Base-by-base conservation (phyloP, 1,140 invertebrate species). In the Anthonomus grandis region DNA sequence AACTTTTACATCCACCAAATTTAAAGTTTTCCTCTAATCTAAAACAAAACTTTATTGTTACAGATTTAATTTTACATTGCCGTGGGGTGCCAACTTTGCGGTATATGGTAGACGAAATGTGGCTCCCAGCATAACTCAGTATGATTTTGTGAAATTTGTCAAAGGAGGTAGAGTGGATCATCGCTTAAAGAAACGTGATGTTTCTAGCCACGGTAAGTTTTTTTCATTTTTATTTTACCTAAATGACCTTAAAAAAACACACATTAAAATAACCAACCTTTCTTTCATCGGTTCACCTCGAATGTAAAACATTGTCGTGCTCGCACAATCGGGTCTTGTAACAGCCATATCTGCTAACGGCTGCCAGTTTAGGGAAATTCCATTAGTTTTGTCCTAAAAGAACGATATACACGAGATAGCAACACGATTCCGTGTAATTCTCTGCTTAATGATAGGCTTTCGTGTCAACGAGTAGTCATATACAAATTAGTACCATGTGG, bases 71-170 rank as follows among this genome's bases (percentile, higher is more conserved):
- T 86, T 96, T 65, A 91, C 90, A 8, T 75, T 96, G 61, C 90
- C 92, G 0, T 89, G 89, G 83, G 87, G 89, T 64, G 90, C 92
- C 10, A 93, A 95, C 74, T 89, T 97, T 68, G 94, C 93, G 22
- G 89, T 97, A 47, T 97, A 94, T 75, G 92, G 92, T 2, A 81
- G 93, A 59, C 81, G 91, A 59, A 95, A 95, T 73, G 88, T 92
- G 18, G 89, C 90, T 0, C 94, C 95, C 0, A 93, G 91, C 67
- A 90, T 97, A 56, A 95, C 93, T 21, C 91, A 96, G 73, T 95
- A 96, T 72, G 94, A 97, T 72, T 95, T 97, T 72, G 89, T 91
- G 13, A 91, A 96, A 77, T 92, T 93, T 70, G 86, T 93, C 60
- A 86, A 87, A 68, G 89, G 89, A 15, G 89, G 89, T 18, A 79